Percentiles rank a stretch among this genome's conserved stretches.
phyloP scores from a whole-genome alignment of 2,888 invertebrate species.

The Apoda limacodes region DNA sequence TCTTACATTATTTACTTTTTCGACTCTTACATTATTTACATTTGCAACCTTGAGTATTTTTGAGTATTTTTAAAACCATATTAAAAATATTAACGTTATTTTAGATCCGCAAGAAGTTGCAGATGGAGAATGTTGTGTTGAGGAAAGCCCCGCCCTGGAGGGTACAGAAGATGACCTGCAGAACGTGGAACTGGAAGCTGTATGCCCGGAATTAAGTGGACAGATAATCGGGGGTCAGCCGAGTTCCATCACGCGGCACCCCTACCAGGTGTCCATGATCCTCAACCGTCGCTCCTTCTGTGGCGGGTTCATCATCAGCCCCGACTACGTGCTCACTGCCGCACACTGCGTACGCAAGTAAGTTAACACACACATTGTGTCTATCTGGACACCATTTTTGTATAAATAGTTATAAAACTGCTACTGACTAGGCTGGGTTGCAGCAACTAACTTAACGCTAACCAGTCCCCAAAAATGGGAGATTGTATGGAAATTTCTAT shows the following conservation, averaged over 20 bases:
- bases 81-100: too few relatives aligned
- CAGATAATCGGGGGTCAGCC: slow-evolving; percentile 58
- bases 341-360: slow-evolving; percentile 62
- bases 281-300: slow-evolving; percentile 59
- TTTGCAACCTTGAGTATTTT: too few relatives aligned
- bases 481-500: too few relatives aligned
- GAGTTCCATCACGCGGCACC: slow-evolving; percentile 49
- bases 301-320: slow-evolving; percentile 58
- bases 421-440: too few relatives aligned
- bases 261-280: slow-evolving; percentile 58
- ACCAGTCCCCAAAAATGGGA: too few relatives aligned
- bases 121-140: slow-evolving; percentile 31
- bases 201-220: slow-evolving; percentile 53
- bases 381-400: too few relatives aligned
- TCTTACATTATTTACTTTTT: slow-evolving; percentile 1
- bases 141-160: slow-evolving; percentile 23
- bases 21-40: neutral
- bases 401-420: too few relatives aligned
- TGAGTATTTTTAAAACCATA: too few relatives aligned
- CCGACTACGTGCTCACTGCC: slow-evolving; percentile 50
- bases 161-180: slow-evolving; percentile 29
- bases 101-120: slow-evolving; percentile 48
- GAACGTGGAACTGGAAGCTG: slow-evolving; percentile 40
- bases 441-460: too few relatives aligned
- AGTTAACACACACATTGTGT: too few relatives aligned